Percentiles rank a stretch among this genome's conserved stretches.
Evolutionary conservation across 2,113 vertebrate genomes (phyloP).

Genomic region (Cebus imitator): DNA sequence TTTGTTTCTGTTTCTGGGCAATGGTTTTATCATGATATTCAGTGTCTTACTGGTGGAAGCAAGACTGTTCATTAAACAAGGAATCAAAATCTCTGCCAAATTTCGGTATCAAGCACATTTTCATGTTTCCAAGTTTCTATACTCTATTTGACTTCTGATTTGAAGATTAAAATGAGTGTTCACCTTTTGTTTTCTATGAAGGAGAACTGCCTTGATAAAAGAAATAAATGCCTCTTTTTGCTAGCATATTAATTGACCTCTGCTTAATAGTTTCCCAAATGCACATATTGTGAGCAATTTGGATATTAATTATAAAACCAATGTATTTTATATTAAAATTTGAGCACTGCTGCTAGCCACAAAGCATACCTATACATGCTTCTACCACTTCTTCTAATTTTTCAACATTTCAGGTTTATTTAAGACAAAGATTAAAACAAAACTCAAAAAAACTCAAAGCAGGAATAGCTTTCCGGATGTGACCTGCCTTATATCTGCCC

Average conservation of each 20-base stretch:
- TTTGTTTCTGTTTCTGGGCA: slow-evolving; percentile 9
- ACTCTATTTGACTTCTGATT: background rate
- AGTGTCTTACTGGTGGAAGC: background rate
- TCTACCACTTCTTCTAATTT: background rate
- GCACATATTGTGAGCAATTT: slow-evolving; percentile 14
- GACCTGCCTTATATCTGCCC: background rate
- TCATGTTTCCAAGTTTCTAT: background rate
- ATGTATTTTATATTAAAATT: background rate
- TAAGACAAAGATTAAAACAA: background rate
- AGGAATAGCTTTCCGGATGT: background rate
- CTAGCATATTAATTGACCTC: slow-evolving; percentile 1
- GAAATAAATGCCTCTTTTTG: background rate
- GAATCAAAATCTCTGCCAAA: background rate
- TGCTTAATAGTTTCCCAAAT: background rate
- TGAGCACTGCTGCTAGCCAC: background rate
- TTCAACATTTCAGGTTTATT: slow-evolving; percentile 1
- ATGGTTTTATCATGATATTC: background rate
- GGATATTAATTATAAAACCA: background rate
- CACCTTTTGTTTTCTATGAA: background rate
- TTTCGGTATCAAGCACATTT: background rate
- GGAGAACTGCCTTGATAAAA: background rate
- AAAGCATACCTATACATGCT: background rate
- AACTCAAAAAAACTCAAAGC: background rate
- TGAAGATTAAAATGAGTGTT: background rate
- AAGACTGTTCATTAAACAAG: background rate